Evolutionary conservation across 2,113 vertebrate genomes (phyloP), one percentile per base, ranked within the genome.

Genomic region (Melanostigma gelatinosum): DNA sequence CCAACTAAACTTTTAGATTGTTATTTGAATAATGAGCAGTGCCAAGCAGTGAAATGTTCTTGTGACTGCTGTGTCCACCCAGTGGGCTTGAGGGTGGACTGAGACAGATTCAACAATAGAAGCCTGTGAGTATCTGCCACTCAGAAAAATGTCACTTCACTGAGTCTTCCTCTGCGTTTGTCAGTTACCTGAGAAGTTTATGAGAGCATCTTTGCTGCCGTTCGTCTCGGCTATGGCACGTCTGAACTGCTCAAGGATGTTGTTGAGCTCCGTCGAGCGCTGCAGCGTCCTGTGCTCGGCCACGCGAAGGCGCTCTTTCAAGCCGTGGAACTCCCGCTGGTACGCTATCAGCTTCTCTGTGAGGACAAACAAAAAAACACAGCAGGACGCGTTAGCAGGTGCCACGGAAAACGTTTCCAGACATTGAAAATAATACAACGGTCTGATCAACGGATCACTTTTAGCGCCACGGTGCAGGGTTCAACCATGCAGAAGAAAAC

Each of bases 231-330:
- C 96, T n/a, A 97, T 96, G 18, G 96, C 96, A 0, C 95, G 95
- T 46, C 95, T 93, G 93, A 99, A 99, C 84, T 98, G 97, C 78
- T 99, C 98, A 27, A 99, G 94, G 38, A 99, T 97, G 66, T 93
- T 92, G 70, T 96, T 99, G 80, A 99, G 95, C 85, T 99, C 98
- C 0, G 98, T 97, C 0, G 98, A 98, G 80, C 98, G 97, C 83
- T 99, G 98, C 79, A 98, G 94, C 2, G 97, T 99, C 86, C 98
- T 92, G 72, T 98, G 97, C 85, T 99, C 98, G 2, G 98, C 98
- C 82, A 97, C 96, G 63, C 96, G 98, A 72, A 99, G 97, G 7
- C 98, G 97, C 57, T 99, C 97, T 94, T 97, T 98, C 92, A 99
- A 79, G 76, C 97, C 97, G 77, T 98, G 98, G 83, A 99, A 99